phyloP scores from a whole-genome alignment of 2,113 vertebrate genomes.

The Syrmaticus mikado region DNA sequence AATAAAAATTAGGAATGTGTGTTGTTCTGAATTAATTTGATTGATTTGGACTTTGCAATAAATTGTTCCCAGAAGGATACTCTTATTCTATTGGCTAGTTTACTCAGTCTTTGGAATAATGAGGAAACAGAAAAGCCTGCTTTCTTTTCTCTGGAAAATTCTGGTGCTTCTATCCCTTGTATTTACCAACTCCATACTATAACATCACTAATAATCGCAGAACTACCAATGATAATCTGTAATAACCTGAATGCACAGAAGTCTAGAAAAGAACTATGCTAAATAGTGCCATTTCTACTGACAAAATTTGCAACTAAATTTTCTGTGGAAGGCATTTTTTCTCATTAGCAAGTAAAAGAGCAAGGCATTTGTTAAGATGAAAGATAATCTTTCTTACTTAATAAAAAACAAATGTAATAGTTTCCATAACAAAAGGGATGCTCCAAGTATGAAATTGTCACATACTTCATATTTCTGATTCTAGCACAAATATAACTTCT shows the following conservation, averaged over 20 bases:
- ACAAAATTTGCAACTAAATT: background rate
- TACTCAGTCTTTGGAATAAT: background rate
- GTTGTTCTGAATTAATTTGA: background rate
- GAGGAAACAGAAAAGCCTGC: background rate
- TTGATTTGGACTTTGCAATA: background rate
- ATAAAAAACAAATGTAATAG: background rate
- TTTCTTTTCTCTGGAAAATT: background rate
- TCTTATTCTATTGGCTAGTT: background rate
- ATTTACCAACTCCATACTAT: background rate
- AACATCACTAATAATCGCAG: background rate
- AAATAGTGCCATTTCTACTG: background rate
- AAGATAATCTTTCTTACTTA: background rate
- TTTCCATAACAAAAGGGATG: background rate
- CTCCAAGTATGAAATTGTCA: background rate
- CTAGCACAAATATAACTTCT: background rate
- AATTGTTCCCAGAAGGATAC: background rate
- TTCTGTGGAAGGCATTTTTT: background rate
- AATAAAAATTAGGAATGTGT: background rate
- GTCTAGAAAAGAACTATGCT: background rate
- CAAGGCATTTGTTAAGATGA: background rate
- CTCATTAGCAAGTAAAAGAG: slow-evolving; percentile 7
- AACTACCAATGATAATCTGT: background rate
- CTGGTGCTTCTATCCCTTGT: background rate
- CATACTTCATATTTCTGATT: background rate
- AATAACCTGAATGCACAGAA: background rate